Conservation (phyloP, 2,888 invertebrate genomes). For the Aspidapion aeneum region DNA sequence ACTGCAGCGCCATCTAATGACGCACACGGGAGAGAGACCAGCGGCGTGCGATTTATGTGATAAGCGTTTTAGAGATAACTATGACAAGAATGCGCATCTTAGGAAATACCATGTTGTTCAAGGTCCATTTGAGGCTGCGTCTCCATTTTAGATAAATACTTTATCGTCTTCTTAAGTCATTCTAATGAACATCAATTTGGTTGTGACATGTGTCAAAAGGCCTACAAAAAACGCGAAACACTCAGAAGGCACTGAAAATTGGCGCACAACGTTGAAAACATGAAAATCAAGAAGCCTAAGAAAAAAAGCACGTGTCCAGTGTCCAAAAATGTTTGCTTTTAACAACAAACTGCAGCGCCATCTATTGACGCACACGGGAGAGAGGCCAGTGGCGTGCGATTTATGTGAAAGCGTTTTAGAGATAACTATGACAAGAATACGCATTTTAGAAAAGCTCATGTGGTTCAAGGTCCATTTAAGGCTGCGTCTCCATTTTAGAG, state of each 20-base stretch:
- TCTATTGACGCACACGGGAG: slow-evolving; percentile 35
- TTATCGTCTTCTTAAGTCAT: slow-evolving; percentile 34
- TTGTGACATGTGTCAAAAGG: slow-evolving; percentile 51
- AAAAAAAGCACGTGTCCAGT: slow-evolving; percentile 34
- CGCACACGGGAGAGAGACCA: slow-evolving; percentile 37
- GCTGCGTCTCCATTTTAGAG: too few species aligned
- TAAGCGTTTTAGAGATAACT: slow-evolving; percentile 35
- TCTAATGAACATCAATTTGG: slow-evolving; percentile 35
- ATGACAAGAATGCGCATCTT: slow-evolving; percentile 34
- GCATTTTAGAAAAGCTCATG: slow-evolving; percentile 34
- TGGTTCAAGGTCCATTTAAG: too few species aligned
- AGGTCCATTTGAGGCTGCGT: too few species aligned
- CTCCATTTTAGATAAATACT: too few species aligned
- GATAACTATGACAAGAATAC: slow-evolving; percentile 35
- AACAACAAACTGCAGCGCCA: slow-evolving; percentile 37
- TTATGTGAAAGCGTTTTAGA: slow-evolving; percentile 34
- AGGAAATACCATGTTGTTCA: slow-evolving; percentile 33
- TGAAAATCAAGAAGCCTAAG: slow-evolving; percentile 40
- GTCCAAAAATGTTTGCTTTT: slow-evolving; percentile 34
- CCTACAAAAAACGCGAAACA: slow-evolving; percentile 49
- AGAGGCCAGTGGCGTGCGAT: slow-evolving; percentile 34
- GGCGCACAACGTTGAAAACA: slow-evolving; percentile 39
- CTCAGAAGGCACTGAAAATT: slow-evolving; percentile 33
- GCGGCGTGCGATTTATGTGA: slow-evolving; percentile 34
- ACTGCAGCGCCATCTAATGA: slow-evolving; percentile 34